phyloP scores from a whole-genome alignment of 1,140 invertebrate genomes.

The Sweltsa coloradensis region DNA sequence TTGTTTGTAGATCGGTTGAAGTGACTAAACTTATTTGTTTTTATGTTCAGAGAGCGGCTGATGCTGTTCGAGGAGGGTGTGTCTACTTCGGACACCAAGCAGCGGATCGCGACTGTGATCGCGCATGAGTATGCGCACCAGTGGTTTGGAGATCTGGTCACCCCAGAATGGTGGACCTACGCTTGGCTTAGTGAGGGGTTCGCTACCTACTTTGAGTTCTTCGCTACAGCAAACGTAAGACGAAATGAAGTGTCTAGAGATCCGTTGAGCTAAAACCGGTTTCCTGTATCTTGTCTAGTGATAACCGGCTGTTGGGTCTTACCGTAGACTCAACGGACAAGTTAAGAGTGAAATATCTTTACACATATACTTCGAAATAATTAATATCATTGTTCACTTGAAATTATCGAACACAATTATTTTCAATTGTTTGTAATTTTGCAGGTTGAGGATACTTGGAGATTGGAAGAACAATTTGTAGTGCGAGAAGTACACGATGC shows the following conservation, averaged over 20 bases:
- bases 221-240: constrained; percentile 6
- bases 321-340: no score
- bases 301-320: no score
- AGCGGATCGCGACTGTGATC: constrained; percentile 24
- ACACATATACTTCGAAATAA: no score
- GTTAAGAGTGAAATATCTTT: no score
- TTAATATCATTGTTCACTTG: no score
- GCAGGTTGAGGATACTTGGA: constrained; percentile 28
- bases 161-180: constrained; percentile 27
- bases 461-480: constrained; percentile 35
- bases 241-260: no score
- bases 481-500: constrained; percentile 32
- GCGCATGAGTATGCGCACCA: constrained; percentile 42
- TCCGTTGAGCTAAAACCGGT: no score
- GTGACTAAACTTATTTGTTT: background rate
- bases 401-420: no score
- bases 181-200: constrained; percentile 34
- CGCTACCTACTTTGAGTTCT: constrained; percentile 12
- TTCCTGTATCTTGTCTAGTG: no score
- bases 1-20: background rate
- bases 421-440: background rate
- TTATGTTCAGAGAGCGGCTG: constrained; percentile 3
- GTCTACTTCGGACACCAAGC: background rate
- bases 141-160: constrained; percentile 31
- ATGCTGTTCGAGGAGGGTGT: constrained; percentile 8